A percentile compares a stretch with the other conserved stretches of the same genome.
These are phyloP conservation scores for Capromys pilorides DNA, from an alignment of 2,797 vertebrate species.

Conservation along the genomic window DNA sequence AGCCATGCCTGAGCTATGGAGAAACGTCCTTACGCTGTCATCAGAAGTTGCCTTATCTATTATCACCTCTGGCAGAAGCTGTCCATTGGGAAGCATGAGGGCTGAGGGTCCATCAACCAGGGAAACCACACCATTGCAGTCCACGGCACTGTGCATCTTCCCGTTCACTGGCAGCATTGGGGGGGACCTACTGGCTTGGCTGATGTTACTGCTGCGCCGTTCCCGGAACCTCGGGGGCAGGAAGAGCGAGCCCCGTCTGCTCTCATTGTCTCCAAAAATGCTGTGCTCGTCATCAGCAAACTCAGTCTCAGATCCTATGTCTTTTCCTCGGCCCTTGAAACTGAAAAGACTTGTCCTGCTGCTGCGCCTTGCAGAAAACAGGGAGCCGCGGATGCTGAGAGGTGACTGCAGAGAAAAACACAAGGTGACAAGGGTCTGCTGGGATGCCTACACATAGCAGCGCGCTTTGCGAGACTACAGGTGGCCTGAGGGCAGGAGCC, in stretches of 20 bases:
- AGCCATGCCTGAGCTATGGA: slow-evolving; percentile 80
- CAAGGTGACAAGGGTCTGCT: slow-evolving; percentile 15
- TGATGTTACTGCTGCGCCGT: slow-evolving; percentile 91
- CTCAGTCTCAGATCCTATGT: slow-evolving; percentile 92
- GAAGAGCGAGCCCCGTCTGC: slow-evolving; percentile 92
- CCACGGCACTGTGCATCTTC: slow-evolving; percentile 94
- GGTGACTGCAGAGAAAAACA: slow-evolving; percentile 91
- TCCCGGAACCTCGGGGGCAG: slow-evolving; percentile 86
- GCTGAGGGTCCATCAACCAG: slow-evolving; percentile 88
- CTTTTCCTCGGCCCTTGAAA: slow-evolving; percentile 88
- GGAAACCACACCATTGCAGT: slow-evolving; percentile 95
- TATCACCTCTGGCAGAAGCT: slow-evolving; percentile 93
- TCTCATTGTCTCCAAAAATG: slow-evolving; percentile 91
- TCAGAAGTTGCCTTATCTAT: slow-evolving; percentile 92
- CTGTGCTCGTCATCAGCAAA: slow-evolving; percentile 98
- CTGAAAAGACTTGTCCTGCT: slow-evolving; percentile 95
- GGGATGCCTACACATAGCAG: background rate
- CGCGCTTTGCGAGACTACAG: background rate
- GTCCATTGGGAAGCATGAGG: slow-evolving; percentile 90
- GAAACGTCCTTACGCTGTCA: slow-evolving; percentile 92
- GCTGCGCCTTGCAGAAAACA: slow-evolving; percentile 92
- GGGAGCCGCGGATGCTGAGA: slow-evolving; percentile 92
- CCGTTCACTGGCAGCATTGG: slow-evolving; percentile 87
- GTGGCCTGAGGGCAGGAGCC: background rate
- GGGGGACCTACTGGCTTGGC: slow-evolving; percentile 90